Percentiles rank a stretch among this genome's conserved stretches.
Evolutionary conservation across 2,113 vertebrate genomes (phyloP).

Genomic region (Seriola rivoliana): DNA sequence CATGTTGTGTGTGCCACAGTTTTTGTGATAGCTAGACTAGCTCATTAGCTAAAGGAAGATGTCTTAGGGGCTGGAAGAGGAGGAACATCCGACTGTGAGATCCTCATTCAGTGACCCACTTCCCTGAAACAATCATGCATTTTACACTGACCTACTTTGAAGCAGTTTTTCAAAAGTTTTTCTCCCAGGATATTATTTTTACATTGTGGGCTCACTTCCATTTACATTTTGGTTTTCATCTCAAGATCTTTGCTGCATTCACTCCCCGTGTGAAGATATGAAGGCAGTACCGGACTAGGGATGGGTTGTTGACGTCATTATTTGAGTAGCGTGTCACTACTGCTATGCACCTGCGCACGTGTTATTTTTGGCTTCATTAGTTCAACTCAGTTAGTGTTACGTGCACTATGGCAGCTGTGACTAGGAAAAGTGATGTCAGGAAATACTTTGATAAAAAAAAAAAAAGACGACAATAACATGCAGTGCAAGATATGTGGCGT

Average conservation of each 20-base stretch:
- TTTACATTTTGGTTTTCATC: slow-evolving; percentile 43
- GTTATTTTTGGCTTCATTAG: no score
- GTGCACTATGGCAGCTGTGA: no score
- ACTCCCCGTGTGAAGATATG: neutral
- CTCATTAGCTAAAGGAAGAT: slow-evolving; percentile 30
- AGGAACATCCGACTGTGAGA: slow-evolving; percentile 10
- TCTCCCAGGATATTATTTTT: slow-evolving; percentile 36
- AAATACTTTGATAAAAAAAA: no score
- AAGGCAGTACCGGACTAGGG: neutral
- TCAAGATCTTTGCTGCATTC: slow-evolving; percentile 10
- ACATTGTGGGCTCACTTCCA: slow-evolving; percentile 12
- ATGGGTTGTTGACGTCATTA: no score
- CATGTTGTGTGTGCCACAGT: neutral
- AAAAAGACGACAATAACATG: no score
- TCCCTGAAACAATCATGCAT: slow-evolving; percentile 34
- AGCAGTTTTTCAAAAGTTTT: slow-evolving; percentile 29
- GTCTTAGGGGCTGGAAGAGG: slow-evolving; percentile 8
- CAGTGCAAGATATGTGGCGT: no score
- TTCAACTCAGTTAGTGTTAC: no score
- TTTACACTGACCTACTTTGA: slow-evolving; percentile 28
- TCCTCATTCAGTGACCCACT: slow-evolving; percentile 36
- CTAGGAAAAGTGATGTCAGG: no score
- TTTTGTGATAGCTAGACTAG: slow-evolving; percentile 5
- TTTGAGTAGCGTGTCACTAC: no score
- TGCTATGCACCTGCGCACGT: no score